A percentile compares a stretch with the other conserved stretches of the same genome.
phyloP scores from a whole-genome alignment of 2,113 vertebrate species.

The Aplodontia rufa region DNA sequence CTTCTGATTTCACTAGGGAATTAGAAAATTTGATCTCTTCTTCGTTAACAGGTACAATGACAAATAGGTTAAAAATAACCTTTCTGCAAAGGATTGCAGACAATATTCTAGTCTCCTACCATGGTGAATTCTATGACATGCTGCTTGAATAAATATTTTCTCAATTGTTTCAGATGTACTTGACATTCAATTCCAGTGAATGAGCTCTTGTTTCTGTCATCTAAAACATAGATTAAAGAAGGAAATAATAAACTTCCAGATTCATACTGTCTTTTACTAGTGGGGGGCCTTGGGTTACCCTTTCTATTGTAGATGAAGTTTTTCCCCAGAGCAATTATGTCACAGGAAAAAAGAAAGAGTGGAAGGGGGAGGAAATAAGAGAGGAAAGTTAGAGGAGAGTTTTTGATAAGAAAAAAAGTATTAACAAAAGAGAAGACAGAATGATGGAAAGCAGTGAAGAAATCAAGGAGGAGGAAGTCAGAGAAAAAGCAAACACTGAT shows the following conservation, averaged over 20 bases:
- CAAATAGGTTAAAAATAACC: slow-evolving; percentile 71
- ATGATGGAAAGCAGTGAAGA: neutral
- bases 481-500: neutral
- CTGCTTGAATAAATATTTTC: slow-evolving; percentile 60
- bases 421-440: neutral
- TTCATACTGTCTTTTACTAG: slow-evolving; percentile 57
- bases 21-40: slow-evolving; percentile 56
- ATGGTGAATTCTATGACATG: slow-evolving; percentile 49
- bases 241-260: slow-evolving; percentile 47
- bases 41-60: slow-evolving; percentile 63
- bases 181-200: slow-evolving; percentile 70
- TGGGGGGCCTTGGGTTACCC: slow-evolving; percentile 57
- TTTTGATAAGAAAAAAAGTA: slow-evolving; percentile 3
- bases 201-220: slow-evolving; percentile 54
- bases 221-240: slow-evolving; percentile 54
- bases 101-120: slow-evolving; percentile 52
- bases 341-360: neutral
- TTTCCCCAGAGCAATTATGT: slow-evolving; percentile 52
- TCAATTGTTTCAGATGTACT: slow-evolving; percentile 58
- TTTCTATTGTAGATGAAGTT: slow-evolving; percentile 51
- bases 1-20: slow-evolving; percentile 68
- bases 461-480: neutral
- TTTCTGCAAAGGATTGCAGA: slow-evolving; percentile 6
- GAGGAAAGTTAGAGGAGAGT: neutral
- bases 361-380: neutral